A percentile compares a stretch with the other conserved stretches of the same genome.
phyloP scores from a whole-genome alignment of 2,797 vertebrate species.

The Sternarchorhynchus goeldii region DNA sequence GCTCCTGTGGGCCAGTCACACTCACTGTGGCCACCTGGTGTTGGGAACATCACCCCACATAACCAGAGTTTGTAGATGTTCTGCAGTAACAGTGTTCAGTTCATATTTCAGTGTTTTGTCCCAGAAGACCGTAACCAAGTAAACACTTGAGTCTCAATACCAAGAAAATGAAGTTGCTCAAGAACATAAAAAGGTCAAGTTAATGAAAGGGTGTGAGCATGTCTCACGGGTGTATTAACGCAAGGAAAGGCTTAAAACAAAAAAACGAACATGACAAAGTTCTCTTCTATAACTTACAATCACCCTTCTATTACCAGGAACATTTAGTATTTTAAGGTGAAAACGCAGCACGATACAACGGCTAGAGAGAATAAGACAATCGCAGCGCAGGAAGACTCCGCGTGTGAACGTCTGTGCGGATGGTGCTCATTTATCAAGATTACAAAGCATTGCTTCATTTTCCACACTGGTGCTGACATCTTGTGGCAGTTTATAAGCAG shows the following conservation, averaged over 20 bases:
- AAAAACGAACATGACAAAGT: background rate
- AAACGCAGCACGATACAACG: background rate
- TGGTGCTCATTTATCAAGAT: background rate
- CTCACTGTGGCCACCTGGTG: too few species aligned
- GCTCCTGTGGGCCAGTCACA: too few species aligned
- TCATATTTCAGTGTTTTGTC: background rate
- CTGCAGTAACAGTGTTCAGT: background rate
- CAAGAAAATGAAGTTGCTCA: background rate
- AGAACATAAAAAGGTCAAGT: too few species aligned
- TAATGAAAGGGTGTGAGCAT: too few species aligned
- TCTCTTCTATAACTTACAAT: background rate
- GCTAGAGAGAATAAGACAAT: background rate
- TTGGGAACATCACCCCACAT: too few species aligned
- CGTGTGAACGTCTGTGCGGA: background rate
- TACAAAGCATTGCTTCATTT: conserved; percentile 11
- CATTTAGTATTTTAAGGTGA: background rate
- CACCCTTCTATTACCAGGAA: background rate
- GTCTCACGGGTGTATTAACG: too few species aligned
- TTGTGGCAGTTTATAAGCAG: conserved; percentile 48
- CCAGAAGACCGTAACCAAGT: background rate
- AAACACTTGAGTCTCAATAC: background rate
- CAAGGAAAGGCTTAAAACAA: background rate
- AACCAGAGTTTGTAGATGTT: background rate
- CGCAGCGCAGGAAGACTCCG: too few species aligned
- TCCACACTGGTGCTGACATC: conserved; percentile 58